phyloP scores from a whole-genome alignment of 2,113 vertebrate genomes.

The Myrmophylax atrothorax region DNA sequence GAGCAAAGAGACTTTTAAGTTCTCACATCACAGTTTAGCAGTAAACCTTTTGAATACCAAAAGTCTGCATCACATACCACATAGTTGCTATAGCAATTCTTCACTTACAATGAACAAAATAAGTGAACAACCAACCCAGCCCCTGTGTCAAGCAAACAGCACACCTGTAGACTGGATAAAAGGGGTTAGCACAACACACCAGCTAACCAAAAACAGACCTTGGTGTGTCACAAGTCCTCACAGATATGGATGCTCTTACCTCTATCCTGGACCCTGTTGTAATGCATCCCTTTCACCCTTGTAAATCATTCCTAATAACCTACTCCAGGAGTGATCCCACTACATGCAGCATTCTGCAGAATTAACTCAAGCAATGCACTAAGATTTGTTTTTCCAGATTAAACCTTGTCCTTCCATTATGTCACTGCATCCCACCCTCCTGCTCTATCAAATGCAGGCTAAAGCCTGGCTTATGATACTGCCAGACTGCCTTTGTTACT shows the following conservation, averaged over 20 bases:
- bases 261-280: neutral
- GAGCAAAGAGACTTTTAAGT: neutral
- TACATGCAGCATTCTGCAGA: neutral
- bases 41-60: neutral
- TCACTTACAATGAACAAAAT: neutral
- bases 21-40: neutral
- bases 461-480: neutral
- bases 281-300: neutral
- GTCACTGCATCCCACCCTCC: neutral
- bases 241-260: neutral
- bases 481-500: neutral
- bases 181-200: neutral
- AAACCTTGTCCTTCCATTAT: neutral
- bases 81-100: neutral
- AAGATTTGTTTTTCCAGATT: neutral
- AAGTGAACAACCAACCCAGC: neutral
- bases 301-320: neutral
- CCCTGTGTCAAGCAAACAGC: neutral
- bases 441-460: neutral
- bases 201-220: neutral
- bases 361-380: neutral
- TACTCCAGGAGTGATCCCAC: neutral
- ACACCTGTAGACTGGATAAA: neutral
- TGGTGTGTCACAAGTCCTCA: neutral
- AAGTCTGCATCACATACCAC: neutral